Conservation (phyloP, 2,113 vertebrate species). For the Protobothrops mucrosquamatus region DNA sequence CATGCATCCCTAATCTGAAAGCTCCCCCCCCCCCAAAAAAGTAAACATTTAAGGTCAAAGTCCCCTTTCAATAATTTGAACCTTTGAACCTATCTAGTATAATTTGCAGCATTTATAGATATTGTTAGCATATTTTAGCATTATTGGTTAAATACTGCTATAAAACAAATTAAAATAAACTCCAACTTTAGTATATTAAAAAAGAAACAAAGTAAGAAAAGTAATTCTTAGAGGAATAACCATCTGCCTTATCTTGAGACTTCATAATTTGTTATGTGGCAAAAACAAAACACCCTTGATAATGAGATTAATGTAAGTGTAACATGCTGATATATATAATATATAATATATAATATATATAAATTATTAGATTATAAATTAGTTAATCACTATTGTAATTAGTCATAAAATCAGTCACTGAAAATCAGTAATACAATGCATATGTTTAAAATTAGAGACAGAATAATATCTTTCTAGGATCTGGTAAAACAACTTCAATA, state of each 20-base stretch:
- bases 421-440: background rate
- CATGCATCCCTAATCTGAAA: background rate
- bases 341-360: too few species aligned
- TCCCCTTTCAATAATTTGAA: background rate
- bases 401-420: conserved; percentile 1
- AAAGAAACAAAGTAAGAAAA: conserved; percentile 5
- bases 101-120: background rate
- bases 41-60: background rate
- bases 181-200: background rate
- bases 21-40: background rate
- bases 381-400: conserved; percentile 1
- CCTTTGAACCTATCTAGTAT: background rate
- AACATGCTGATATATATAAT: too few species aligned
- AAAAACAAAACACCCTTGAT: conserved; percentile 30
- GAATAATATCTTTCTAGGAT: background rate
- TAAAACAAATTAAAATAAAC: conserved; percentile 8
- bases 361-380: background rate
- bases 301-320: conserved; percentile 24
- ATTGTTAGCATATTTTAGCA: background rate
- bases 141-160: conserved; percentile 18
- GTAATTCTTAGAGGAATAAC: background rate
- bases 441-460: background rate
- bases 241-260: conserved; percentile 4
- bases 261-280: conserved; percentile 22
- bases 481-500: background rate